Evolutionary conservation across 2,797 vertebrate species (phyloP), one percentile per base, ranked within the genome.

Genomic region (Schizopygopsis pylzovi): DNA sequence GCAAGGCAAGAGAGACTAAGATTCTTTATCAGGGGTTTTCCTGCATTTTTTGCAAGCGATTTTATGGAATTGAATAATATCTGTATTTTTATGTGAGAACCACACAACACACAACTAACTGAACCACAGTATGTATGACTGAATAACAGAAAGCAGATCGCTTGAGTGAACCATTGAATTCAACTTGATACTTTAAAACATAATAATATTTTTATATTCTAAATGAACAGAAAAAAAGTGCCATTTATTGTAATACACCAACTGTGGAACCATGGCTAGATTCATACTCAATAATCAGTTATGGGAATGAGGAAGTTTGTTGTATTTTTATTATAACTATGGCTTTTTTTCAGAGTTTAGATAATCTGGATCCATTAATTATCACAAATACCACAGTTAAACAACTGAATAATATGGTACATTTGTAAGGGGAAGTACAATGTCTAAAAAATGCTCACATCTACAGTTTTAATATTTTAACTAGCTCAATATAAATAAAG

Each of bases 11-110:
- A 73, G 49, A 84, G 72, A 41, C 72, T 41, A 22, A n/a, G 12
- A 78, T 67, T 67, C 43, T 67, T 49, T 81, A 47, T 8, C 43
- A 47, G 79, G 63, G 73, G 65, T 15, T 84, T 67, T 56, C 75
- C 82, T 68, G 61, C 61, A 84, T 68, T 68, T 71, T 52, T 77
- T 45, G 25, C 7, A 2, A 83, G 70, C 28, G 45, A 72, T 12
- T 43, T 47, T 45, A 20, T 25, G 4, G 15, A 37, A 71, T 54
- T 71, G 33, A 52, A 52, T 77, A 77, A 52, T 67, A 76, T 41
- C 77, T 63, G 77, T 61, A 33, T 45, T 41, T 61, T 79, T 43
- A 43, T 28, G 13, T 28, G n/a, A n/a, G 56, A 63, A 79, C 41
- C 39, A 16, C 52, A 33, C 33, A 33, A 33, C 33, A 33, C 33